Conservation (phyloP, 2,888 invertebrate species). For the Orthosia incerta region DNA sequence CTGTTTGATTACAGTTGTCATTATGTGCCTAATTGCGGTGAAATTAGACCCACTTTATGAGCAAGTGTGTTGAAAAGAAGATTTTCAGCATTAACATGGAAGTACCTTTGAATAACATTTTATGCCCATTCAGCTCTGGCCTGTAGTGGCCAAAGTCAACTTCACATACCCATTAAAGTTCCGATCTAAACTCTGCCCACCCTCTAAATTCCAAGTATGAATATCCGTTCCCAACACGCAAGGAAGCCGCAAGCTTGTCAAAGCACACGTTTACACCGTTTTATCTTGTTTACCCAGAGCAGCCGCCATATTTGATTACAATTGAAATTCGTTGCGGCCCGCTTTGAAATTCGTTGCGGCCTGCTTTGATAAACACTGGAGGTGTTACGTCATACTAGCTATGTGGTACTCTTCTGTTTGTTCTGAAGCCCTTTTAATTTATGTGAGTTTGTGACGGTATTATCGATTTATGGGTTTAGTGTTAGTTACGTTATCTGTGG, state of each 20-base stretch:
- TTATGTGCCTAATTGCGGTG: no score
- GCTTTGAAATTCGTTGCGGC: constrained; percentile 78
- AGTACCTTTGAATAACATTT: no score
- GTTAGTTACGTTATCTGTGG: not conserved
- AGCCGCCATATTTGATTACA: constrained; percentile 84
- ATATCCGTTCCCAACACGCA: constrained; percentile 35
- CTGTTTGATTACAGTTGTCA: no score
- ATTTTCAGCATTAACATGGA: no score
- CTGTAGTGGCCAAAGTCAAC: not conserved
- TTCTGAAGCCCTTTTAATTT: constrained; percentile 50
- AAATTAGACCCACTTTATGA: no score
- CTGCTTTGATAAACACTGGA: constrained; percentile 56
- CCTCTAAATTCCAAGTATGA: constrained; percentile 13
- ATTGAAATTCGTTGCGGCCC: constrained; percentile 79
- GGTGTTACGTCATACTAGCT: constrained; percentile 46
- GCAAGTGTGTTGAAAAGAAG: no score
- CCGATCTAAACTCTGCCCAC: constrained; percentile 10
- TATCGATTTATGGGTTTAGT: constrained; percentile 34
- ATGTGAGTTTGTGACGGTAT: constrained; percentile 21
- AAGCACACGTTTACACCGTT: constrained; percentile 80
- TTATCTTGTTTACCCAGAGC: constrained; percentile 88
- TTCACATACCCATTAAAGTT: not conserved
- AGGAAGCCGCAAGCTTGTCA: constrained; percentile 77
- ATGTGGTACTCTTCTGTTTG: constrained; percentile 40
- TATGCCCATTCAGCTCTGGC: not conserved